Conservation (phyloP, 2,797 vertebrate genomes). For the Tokudaia tokunoshimensis region DNA sequence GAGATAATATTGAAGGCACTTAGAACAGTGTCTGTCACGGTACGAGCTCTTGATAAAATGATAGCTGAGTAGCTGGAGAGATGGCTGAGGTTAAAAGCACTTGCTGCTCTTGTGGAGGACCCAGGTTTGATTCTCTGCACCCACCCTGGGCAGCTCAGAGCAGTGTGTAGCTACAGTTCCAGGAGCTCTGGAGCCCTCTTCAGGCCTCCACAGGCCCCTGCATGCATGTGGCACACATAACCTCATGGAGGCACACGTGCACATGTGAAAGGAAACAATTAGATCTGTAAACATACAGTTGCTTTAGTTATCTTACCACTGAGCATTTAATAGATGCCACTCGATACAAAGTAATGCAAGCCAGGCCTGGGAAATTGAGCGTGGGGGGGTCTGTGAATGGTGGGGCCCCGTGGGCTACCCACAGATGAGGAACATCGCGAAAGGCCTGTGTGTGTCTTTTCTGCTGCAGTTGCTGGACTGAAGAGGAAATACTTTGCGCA, state of each 20-base stretch:
- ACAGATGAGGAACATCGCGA: fast-evolving
- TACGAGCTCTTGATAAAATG: neutral
- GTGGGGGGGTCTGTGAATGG: neutral
- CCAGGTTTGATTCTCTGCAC: neutral
- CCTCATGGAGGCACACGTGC: neutral
- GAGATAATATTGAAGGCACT: neutral
- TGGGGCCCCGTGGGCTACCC: neutral
- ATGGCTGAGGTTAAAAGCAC: neutral
- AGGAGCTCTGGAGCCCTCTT: neutral
- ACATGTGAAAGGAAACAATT: neutral
- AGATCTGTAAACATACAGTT: neutral
- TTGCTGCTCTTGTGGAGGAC: neutral
- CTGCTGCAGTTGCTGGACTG: neutral
- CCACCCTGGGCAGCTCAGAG: neutral
- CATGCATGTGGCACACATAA: neutral
- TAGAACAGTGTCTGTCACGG: neutral
- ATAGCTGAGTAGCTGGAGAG: neutral
- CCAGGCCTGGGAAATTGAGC: neutral
- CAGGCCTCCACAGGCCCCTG: neutral
- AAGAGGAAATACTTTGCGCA: neutral
- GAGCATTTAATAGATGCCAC: neutral
- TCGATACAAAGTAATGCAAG: neutral
- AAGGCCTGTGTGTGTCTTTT: neutral
- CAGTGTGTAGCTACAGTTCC: neutral
- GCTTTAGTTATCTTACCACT: neutral